Percentiles rank a stretch among this genome's conserved stretches.
Conservation (phyloP, 2,888 invertebrate genomes). For the Cephus rjabovi region DNA sequence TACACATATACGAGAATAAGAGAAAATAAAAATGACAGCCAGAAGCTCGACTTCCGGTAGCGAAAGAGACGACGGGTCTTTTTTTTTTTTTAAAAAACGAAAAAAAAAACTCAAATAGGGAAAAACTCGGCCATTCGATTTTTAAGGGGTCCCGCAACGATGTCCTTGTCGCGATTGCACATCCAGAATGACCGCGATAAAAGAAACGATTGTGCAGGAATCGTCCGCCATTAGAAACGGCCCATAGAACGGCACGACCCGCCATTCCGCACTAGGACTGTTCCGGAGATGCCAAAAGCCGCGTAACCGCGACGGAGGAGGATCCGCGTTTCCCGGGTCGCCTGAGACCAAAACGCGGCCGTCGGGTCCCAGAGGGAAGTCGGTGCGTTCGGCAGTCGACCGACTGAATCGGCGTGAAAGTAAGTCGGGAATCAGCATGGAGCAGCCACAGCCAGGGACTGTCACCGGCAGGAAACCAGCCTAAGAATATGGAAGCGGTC, state of each 20-base stretch:
- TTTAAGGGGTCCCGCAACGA: neutral
- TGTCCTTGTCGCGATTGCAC: neutral
- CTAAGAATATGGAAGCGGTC: neutral
- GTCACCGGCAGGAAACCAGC: neutral
- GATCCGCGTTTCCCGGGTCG: too few relatives aligned
- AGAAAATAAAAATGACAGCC: too few relatives aligned
- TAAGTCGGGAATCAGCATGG: slow-evolving; percentile 33
- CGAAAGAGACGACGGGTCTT: neutral
- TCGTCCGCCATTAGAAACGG: neutral
- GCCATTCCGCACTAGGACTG: neutral
- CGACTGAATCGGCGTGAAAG: slow-evolving; percentile 38
- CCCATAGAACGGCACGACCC: too few relatives aligned
- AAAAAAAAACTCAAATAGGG: too few relatives aligned
- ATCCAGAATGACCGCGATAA: neutral
- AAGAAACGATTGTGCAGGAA: neutral
- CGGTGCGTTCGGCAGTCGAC: slow-evolving; percentile 15
- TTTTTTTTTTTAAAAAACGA: too few relatives aligned
- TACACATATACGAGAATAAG: too few relatives aligned
- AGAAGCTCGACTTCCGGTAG: neutral
- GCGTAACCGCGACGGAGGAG: neutral
- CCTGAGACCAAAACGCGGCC: slow-evolving; percentile 8
- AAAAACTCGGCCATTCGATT: neutral
- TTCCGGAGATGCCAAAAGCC: neutral
- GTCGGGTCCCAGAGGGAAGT: slow-evolving; percentile 15
- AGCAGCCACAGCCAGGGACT: neutral